Percentiles rank a stretch among this genome's conserved stretches.
Conservation (phyloP, 1,140 invertebrate genomes). For the Eupristina koningsbergeri region DNA sequence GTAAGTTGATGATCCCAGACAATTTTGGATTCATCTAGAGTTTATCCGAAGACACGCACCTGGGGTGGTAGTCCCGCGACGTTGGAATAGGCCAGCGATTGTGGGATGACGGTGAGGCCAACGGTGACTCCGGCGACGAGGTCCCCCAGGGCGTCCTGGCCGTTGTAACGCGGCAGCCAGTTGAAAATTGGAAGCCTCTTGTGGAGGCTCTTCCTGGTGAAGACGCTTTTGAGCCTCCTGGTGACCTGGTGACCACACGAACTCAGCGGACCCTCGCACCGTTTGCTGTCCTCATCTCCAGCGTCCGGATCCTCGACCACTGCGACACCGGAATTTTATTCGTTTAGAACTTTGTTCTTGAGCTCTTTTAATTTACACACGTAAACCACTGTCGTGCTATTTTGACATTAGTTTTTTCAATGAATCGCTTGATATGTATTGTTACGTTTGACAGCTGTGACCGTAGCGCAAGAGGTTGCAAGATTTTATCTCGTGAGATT, state of each 20-base stretch:
- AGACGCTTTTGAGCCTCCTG: slow-evolving; percentile 64
- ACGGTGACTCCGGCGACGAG: slow-evolving; percentile 90
- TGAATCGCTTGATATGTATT: too few species aligned
- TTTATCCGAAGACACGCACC: slow-evolving; percentile 69
- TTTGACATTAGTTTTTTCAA: too few species aligned
- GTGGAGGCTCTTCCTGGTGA: slow-evolving; percentile 79
- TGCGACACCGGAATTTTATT: slow-evolving; percentile 38
- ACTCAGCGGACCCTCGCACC: slow-evolving; percentile 57
- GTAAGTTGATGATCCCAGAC: too few species aligned
- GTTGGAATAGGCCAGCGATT: slow-evolving; percentile 87
- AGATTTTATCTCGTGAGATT: too few species aligned
- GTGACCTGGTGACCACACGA: not conserved
- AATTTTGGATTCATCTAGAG: too few species aligned
- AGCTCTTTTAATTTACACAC: not conserved
- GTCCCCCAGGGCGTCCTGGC: slow-evolving; percentile 81
- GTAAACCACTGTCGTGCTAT: too few species aligned
- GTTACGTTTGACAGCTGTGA: too few species aligned
- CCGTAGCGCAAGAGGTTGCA: too few species aligned
- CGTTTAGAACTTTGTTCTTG: not conserved
- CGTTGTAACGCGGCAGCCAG: slow-evolving; percentile 84
- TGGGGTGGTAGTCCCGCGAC: slow-evolving; percentile 85
- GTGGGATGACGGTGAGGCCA: slow-evolving; percentile 87
- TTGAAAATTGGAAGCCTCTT: slow-evolving; percentile 80
- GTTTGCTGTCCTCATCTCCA: slow-evolving; percentile 59
- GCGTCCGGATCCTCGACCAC: slow-evolving; percentile 67